A percentile compares a stretch with the other conserved stretches of the same genome.
These are phyloP conservation scores for Luperina nickerlii DNA, from an alignment of 2,888 invertebrate species.

Conservation along the genomic window DNA sequence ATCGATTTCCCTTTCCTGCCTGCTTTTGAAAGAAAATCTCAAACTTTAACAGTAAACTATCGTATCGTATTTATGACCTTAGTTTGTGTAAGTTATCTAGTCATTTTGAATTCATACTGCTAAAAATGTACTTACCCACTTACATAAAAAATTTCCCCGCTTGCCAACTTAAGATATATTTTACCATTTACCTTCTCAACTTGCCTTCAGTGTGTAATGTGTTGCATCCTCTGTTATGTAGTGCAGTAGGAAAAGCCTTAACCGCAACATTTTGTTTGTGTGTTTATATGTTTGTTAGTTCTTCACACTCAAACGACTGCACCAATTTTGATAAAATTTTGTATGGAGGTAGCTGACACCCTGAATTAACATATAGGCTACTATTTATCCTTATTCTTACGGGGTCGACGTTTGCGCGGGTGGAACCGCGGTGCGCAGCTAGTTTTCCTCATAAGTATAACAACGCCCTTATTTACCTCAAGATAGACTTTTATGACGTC, in stretches of 20 bases:
- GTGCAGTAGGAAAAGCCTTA: not conserved
- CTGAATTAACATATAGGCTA: too few species aligned
- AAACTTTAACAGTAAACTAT: not conserved
- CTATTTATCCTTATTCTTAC: too few species aligned
- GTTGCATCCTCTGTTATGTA: not conserved
- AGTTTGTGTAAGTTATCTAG: too few species aligned
- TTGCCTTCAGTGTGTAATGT: not conserved
- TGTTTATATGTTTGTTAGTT: too few species aligned
- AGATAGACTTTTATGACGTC: conserved; percentile 1
- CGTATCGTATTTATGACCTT: not conserved
- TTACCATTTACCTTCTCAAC: not conserved
- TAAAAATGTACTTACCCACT: not conserved
- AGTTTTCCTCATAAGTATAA: conserved; percentile 5
- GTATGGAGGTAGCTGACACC: too few species aligned
- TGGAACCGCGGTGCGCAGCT: too few species aligned
- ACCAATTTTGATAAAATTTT: too few species aligned
- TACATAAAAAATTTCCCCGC: not conserved
- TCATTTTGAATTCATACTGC: too few species aligned
- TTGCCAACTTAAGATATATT: not conserved
- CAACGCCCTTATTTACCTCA: not conserved
- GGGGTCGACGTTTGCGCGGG: too few species aligned
- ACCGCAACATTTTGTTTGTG: not conserved
- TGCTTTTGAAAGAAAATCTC: not conserved
- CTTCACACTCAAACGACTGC: too few species aligned
- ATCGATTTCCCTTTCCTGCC: not conserved